Percentiles rank a stretch among this genome's conserved stretches.
These are phyloP conservation scores for Verasper variegatus DNA, from an alignment of 2,113 vertebrate genomes.

Conservation along the genomic window DNA sequence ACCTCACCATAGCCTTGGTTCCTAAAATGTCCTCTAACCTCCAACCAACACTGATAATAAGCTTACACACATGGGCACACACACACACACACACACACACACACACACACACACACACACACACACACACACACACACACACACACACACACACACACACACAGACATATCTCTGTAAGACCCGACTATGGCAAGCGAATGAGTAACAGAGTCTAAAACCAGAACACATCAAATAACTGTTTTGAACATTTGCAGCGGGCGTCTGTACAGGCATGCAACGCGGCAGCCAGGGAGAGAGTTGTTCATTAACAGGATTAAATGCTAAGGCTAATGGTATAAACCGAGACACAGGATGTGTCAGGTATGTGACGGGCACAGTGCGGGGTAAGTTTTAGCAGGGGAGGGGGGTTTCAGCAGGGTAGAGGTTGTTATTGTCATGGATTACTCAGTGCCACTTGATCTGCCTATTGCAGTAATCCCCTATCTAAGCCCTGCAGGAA, in stretches of 20 bases:
- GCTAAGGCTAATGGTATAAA: conserved; percentile 73
- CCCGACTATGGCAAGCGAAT: conserved; percentile 55
- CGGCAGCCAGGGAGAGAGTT: conserved; percentile 56
- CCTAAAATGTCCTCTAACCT: conserved; percentile 75
- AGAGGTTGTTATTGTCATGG: conserved; percentile 80
- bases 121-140: not conserved
- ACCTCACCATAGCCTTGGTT: conserved; percentile 55
- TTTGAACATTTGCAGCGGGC: conserved; percentile 65
- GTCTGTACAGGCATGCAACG: conserved; percentile 48
- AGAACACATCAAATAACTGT: conserved; percentile 69
- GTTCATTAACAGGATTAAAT: conserved; percentile 82
- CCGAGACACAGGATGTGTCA: conserved; percentile 74
- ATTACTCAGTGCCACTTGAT: conserved; percentile 82
- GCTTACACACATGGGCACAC: conserved; percentile 33
- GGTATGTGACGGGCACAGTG: conserved; percentile 69
- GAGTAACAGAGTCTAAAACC: conserved; percentile 71
- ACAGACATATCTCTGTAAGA: conserved; percentile 26
- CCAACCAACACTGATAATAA: conserved; percentile 67
- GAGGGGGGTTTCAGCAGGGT: conserved; percentile 42
- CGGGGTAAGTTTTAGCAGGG: conserved; percentile 65
- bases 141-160: not conserved
- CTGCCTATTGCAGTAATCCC: conserved; percentile 79
- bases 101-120: not conserved
- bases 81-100: not conserved
- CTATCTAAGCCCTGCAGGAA: conserved; percentile 76